Evolutionary conservation across 2,888 invertebrate genomes (phyloP), one percentile per base, ranked within the genome.

Genomic region (Cordilura impudica): DNA sequence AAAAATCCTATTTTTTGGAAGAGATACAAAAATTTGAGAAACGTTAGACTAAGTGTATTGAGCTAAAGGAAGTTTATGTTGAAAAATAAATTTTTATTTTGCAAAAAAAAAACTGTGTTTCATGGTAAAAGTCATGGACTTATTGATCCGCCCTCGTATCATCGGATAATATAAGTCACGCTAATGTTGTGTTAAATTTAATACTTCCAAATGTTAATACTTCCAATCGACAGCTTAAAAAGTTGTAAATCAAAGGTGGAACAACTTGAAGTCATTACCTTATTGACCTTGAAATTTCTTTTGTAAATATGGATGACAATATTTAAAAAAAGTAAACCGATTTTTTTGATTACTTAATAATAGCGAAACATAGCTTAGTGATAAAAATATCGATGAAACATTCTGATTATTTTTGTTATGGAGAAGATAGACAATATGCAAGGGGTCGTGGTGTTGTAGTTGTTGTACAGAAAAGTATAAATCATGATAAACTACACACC

Each of bases 401-500:
- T 47, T 18, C 75, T 12, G 72, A 76, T 16, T 82, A 54, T 49
- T 26, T 56, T 61, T 65, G 72, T 43, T 70, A 76, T 47, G 35
- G 73, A 12, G 49, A 56, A 14, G 67, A 80, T 61, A 69, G 79
- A 43, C 29, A 69, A 66, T 54, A 14, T 63, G 35, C 14, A 31
- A 78, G 72, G 69, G 73, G 76, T 54, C 71, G 75, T 8, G 75
- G 76, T 43, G 43, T 75, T 16, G 72, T 61, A 21, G 56, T 80
- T 45, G 26, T 49, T 14, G 39, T 74, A n/a, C 67, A 31, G 7
- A 79, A 69, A 39, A 45, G 56, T 10, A 31, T 79, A 16, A 65
- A 77, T 47, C 19, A 67, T 35, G 35, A 60, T 26, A 39, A 19
- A 61, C 45, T 78, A 47, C 56, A 31, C 14, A 14, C 21, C 26